Evolutionary conservation across 2,888 invertebrate genomes (phyloP), one percentile per base, ranked within the genome.

Genomic region (Gonocerus acuteangulatus): DNA sequence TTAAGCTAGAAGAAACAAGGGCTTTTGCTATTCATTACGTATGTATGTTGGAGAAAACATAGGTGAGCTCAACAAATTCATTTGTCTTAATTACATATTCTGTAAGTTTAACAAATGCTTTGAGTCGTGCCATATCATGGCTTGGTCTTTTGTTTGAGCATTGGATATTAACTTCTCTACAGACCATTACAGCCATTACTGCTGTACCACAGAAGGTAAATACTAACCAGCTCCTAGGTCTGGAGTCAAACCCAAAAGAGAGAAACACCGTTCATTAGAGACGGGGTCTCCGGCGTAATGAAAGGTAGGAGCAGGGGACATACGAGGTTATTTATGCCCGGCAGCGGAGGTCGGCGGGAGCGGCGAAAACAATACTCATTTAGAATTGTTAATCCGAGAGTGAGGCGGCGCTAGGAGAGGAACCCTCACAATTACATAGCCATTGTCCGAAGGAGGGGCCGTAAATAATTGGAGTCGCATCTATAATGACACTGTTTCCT

Each of bases 401-500:
- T 54, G 47, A 54, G 56, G 61, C 63, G 63, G 60, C 63, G 63
- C 56, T 56, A 48, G 45, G 42, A 54, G 54, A 59, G 59, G 60
- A 60, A 56, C 60, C 63, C 60, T 63, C 54, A 63, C 63, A 63
- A 63, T 63, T 63, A 63, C 63, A 63, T 48, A 45, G 48, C 63
- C 63, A 63, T 63, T 63, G 63, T 63, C 48, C 19, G 61, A 47
- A 21, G 44, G 32, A 19, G 23, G 32, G 34, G 47, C 52, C 59
- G 59, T 62, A 62, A 62, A 62, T 62, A 62, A 62, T 62, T 62
- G 62, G 62, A 42, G 39, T 32, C 19, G 52, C 52, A 49, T 51
- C 60, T 27, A 19, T 54, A 45, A 47, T 44, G 44, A 44, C n/a
- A 16, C 51, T 27, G 34, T 27, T 27, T 27, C 27, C 27, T 27